phyloP scores from a whole-genome alignment of 2,888 invertebrate genomes.

The Calameuta filiformis region DNA sequence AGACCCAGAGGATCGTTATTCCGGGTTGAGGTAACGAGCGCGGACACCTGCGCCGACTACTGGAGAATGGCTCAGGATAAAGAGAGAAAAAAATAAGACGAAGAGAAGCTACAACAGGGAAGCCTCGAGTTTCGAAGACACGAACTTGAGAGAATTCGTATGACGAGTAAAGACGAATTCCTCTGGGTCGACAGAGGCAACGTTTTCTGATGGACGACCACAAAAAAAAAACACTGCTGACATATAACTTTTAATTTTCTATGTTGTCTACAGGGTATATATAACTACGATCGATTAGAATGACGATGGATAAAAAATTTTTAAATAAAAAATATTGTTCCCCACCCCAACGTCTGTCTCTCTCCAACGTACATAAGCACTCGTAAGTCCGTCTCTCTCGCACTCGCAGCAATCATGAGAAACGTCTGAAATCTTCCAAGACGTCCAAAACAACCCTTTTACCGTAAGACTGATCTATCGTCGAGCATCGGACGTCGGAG shows the following conservation, averaged over 20 bases:
- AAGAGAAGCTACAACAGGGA: slow-evolving; percentile 17
- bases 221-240: neutral
- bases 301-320: neutral
- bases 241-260: neutral
- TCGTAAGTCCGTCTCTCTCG: neutral
- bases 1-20: neutral
- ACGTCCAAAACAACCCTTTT: neutral
- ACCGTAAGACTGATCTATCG: neutral
- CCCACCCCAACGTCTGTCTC: neutral
- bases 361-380: neutral
- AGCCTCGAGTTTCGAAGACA: neutral
- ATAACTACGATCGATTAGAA: neutral
- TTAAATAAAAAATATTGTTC: neutral
- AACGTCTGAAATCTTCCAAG: neutral
- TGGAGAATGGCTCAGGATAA: slow-evolving; percentile 2
- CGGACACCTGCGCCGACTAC: slow-evolving; percentile 1
- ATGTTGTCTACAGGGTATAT: neutral
- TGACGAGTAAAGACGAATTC: neutral
- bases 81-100: slow-evolving; percentile 21
- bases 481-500: neutral
- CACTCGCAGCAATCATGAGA: neutral
- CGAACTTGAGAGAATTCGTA: neutral
- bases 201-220: neutral
- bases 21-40: neutral
- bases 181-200: neutral